Percentiles rank a stretch among this genome's conserved stretches.
These are phyloP conservation scores for Nemopilema nomurai DNA, from an alignment of 30 jellyfish, hydroid and myxozoan genomes.

Conservation along the genomic window DNA sequence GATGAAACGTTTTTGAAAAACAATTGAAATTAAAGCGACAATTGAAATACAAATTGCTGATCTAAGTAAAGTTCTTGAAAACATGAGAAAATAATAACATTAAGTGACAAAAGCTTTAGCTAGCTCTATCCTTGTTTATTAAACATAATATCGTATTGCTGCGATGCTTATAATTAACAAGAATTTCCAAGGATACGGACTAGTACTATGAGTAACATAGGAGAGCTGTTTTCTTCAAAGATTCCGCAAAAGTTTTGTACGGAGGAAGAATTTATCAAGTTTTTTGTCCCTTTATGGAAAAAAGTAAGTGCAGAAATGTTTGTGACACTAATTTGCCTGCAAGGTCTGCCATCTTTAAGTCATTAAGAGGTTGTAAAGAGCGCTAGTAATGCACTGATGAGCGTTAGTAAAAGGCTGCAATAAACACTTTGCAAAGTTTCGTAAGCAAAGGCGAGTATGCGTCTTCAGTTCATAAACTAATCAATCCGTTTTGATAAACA, in stretches of 20 bases:
- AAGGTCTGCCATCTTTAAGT: too few relatives aligned
- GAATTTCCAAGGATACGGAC: neutral
- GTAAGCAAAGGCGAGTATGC: neutral
- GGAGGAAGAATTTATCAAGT: neutral
- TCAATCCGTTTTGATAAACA: neutral
- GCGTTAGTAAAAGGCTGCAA: neutral
- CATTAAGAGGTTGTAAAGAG: too few relatives aligned
- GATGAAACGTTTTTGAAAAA: too few relatives aligned
- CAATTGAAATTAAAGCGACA: too few relatives aligned
- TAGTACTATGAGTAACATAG: neutral
- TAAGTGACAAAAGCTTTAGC: too few relatives aligned
- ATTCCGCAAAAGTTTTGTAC: neutral
- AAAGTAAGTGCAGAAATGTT: neutral
- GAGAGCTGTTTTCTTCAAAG: neutral
- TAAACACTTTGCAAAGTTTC: neutral
- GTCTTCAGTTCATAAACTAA: neutral
- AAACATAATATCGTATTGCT: neutral
- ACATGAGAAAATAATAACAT: too few relatives aligned
- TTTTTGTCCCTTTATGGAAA: neutral
- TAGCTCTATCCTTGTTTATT: neutral
- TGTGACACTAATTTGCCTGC: too few relatives aligned
- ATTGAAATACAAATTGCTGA: neutral
- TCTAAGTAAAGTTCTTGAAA: neutral
- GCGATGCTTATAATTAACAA: neutral
- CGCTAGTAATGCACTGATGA: too few relatives aligned